Percentiles rank a stretch among this genome's conserved stretches.
phyloP scores from a whole-genome alignment of 92 coral and sea anemone species.

The Blastomussa wellsi region DNA sequence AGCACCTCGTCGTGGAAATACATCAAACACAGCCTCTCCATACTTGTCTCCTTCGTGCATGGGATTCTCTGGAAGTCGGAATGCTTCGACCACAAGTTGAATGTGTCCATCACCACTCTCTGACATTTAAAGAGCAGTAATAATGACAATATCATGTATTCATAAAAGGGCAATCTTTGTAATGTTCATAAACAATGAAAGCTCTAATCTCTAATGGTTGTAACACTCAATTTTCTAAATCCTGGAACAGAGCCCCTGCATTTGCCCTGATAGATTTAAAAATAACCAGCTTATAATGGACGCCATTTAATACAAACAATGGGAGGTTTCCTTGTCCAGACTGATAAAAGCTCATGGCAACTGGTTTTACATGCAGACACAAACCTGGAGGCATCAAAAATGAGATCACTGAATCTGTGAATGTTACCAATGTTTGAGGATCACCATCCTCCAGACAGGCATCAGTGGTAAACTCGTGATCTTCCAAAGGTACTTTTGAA shows the following conservation, averaged over 20 bases:
- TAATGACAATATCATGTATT: no score
- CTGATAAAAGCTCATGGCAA: no score
- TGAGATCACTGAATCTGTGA: constrained; percentile 56
- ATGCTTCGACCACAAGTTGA: constrained; percentile 61
- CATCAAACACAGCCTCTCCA: constrained; percentile 65
- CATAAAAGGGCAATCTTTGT: no score
- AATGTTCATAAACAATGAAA: no score
- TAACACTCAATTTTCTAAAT: no score
- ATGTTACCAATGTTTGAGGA: constrained; percentile 32
- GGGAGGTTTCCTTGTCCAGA: no score
- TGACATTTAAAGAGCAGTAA: constrained; percentile 3
- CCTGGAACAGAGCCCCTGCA: no score
- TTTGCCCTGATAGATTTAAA: no score
- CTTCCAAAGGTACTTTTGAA: constrained; percentile 43
- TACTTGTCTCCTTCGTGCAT: constrained; percentile 59
- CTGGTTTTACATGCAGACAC: no score
- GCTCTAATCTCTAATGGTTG: no score
- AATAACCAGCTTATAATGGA: no score
- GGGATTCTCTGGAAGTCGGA: constrained; percentile 64
- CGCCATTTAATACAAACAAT: no score
- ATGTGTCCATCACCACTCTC: constrained; percentile 76
- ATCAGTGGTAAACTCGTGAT: constrained; percentile 57
- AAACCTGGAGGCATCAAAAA: constrained; percentile 80
- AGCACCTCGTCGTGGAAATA: constrained; percentile 57
- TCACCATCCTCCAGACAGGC: constrained; percentile 60